Evolutionary conservation across 2,888 invertebrate genomes (phyloP).

Genomic region (Drosophila anomelani): DNA sequence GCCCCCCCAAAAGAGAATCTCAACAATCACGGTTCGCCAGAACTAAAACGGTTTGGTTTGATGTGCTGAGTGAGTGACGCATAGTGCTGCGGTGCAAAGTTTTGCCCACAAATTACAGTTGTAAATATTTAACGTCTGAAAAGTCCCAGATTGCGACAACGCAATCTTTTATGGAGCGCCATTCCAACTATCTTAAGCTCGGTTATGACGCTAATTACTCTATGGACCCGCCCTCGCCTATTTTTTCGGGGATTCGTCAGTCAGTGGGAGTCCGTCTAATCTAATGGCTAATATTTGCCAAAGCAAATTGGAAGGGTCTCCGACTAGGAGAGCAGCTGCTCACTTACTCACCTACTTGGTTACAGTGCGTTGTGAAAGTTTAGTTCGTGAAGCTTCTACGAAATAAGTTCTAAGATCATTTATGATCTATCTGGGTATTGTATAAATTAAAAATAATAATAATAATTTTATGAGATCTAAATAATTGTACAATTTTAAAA

Average conservation of each 20-base stretch:
- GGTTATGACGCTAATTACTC: conserved; percentile 9
- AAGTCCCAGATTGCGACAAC: conserved; percentile 2
- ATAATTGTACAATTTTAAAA: no score
- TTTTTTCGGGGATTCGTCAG: neutral
- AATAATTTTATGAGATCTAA: no score
- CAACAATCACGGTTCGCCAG: conserved; percentile 26
- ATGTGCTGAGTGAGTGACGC: conserved; percentile 26
- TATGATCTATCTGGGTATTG: neutral
- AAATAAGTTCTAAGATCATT: neutral
- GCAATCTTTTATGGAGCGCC: conserved; percentile 4
- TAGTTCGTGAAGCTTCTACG: neutral
- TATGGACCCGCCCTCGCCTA: neutral
- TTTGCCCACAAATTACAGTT: conserved; percentile 22
- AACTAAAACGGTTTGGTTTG: conserved; percentile 5
- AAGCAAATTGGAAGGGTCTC: conserved; percentile 3
- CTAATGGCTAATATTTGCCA: conserved; percentile 26
- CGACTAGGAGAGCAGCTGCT: neutral
- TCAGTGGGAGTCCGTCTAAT: conserved; percentile 14
- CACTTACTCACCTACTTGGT: neutral
- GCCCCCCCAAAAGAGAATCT: conserved; percentile 5
- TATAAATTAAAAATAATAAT: no score
- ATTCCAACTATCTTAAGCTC: conserved; percentile 19
- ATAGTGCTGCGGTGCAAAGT: conserved; percentile 15
- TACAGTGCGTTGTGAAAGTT: neutral
- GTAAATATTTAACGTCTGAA: conserved; percentile 36